These are phyloP conservation scores for Mus caroli DNA, from an alignment of 2,797 vertebrate genomes.

Conservation along the genomic window DNA sequence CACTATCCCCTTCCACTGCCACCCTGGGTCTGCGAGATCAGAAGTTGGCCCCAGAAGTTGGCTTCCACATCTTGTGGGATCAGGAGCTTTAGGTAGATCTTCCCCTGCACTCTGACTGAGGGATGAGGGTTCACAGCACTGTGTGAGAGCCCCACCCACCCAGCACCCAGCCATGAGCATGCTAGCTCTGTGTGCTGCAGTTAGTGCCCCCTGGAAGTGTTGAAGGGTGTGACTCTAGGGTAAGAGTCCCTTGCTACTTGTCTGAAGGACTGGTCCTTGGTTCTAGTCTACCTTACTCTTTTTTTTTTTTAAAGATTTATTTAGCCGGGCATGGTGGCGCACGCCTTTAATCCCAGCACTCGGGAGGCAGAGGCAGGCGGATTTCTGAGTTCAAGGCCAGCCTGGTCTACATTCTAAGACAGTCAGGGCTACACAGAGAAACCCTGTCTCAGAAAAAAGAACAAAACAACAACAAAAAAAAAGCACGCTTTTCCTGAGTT, in stretches of 20 bases:
- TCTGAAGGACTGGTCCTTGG: not conserved
- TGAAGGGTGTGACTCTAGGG: not conserved
- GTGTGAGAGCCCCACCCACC: not conserved
- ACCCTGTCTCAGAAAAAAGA: too few relatives aligned
- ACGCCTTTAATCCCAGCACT: too few relatives aligned
- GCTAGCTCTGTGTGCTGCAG: not conserved
- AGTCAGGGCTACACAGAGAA: too few relatives aligned
- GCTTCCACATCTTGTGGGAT: not conserved
- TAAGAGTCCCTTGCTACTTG: not conserved
- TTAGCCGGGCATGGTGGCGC: too few relatives aligned
- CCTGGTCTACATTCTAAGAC: too few relatives aligned
- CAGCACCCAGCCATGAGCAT: accelerated
- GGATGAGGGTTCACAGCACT: not conserved
- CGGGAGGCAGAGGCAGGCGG: too few relatives aligned
- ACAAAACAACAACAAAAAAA: too few relatives aligned
- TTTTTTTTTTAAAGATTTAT: too few relatives aligned
- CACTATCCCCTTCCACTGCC: not conserved
- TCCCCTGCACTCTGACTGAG: not conserved
- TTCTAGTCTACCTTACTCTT: not conserved
- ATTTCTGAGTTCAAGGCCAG: too few relatives aligned
- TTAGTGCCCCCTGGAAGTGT: not conserved
- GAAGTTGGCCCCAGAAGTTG: not conserved
- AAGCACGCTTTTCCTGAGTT: accelerated
- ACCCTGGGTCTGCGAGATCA: not conserved
- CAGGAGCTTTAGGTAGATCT: not conserved